Evolutionary conservation across 2,113 vertebrate species (phyloP).

Genomic region (Craseonycteris thonglongyai): DNA sequence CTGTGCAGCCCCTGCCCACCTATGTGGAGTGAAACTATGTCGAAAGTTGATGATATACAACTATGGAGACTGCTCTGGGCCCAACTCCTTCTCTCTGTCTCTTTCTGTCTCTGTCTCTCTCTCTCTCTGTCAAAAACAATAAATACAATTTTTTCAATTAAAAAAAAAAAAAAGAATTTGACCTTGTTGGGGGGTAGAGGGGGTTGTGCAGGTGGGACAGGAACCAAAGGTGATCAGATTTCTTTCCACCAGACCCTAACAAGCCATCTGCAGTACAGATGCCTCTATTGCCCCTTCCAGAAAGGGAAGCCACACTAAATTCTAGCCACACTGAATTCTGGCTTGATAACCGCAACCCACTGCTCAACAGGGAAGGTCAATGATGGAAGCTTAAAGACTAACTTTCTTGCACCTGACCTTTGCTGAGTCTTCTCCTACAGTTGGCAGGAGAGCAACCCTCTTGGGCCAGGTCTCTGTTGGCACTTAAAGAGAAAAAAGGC

Average conservation of each 20-base stretch:
- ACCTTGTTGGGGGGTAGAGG: fast-evolving
- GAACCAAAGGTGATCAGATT: background rate
- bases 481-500: background rate
- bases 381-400: background rate
- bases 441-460: background rate
- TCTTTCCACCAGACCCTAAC: background rate
- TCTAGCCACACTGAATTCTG: fast-evolving
- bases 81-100: too few species aligned
- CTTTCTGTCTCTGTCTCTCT: too few species aligned
- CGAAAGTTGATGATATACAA: too few species aligned
- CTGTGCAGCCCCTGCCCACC: too few species aligned
- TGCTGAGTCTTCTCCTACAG: background rate
- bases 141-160: too few species aligned
- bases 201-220: background rate
- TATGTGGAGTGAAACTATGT: too few species aligned
- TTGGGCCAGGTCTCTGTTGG: background rate
- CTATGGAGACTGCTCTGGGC: too few species aligned
- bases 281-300: background rate
- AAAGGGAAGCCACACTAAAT: fast-evolving
- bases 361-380: background rate
- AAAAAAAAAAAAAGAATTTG: too few species aligned
- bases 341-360: background rate
- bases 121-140: too few species aligned
- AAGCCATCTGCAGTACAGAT: background rate
- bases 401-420: background rate